Evolutionary conservation across 2,797 vertebrate genomes (phyloP), one percentile per base, ranked within the genome.

Genomic region (Leptoclinus maculatus): DNA sequence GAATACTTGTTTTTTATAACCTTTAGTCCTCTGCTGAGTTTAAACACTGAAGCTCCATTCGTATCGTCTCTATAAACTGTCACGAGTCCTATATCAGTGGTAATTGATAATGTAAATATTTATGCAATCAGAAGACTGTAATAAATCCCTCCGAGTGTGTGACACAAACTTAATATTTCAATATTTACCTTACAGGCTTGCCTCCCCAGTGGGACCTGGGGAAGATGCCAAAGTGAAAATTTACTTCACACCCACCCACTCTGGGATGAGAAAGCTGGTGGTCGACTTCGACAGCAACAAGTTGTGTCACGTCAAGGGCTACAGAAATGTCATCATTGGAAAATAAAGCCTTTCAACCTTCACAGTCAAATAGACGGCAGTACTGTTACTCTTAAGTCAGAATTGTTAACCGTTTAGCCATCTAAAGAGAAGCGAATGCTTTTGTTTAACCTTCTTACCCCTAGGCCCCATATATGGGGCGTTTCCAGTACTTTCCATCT

Each of bases 201-300:
- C 47, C 49, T 86, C 70, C 1, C 69, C 94, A 0, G 87, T 99
- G 81, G 95, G 92, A 78, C 94, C 96, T 0, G 96, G 96, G 2
- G 88, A 95, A 1, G 95, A 96, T 0, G 95, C 92, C 81, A 98
- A 96, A 80, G 90, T 92, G 66, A 93, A 96, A 38, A 78, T 97
- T 66, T 95, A 97, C 84, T 95, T 99, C 57, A 90, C 95, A 58
- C 98, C 98, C 0, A 89, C 62, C 10, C 94, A 90, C 5, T 69
- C 86, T 0, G 98, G 98, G n/a, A 88, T 95, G 7, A 95, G 92
- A 80, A 99, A 97, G 87, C 94, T 99, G 81, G 91, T 98, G 90
- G 97, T 98, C 66, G 94, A 97, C 91, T 99, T 99, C 1, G 91
- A 98, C 88, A 97, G 97, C 9, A 92, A 95, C 95, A 95, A 91